Base-by-base conservation (phyloP, 2,113 vertebrate species). In the Alaudala cheleensis region DNA sequence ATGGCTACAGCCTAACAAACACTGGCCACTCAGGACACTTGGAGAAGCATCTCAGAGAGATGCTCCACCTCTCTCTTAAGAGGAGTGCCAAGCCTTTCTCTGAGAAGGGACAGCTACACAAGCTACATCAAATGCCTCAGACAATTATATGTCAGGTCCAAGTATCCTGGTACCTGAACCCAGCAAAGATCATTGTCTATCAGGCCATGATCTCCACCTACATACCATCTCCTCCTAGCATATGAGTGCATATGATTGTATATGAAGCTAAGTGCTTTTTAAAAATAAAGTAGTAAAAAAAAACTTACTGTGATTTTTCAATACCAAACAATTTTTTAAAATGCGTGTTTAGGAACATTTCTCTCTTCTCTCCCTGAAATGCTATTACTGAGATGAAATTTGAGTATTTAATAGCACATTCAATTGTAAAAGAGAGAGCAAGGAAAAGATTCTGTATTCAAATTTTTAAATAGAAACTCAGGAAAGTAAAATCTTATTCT, bases 261-360 rank as follows among this genome's bases (percentile, higher is more conserved):
- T 47, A 53, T 7, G 22, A 10, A 84, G 39, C 37, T 3, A 67
- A 70, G 3, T 28, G 20, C 0, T 64, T 28, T 39, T 12, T 26
- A 33, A 67, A 81, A 91, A 62, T 12, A 22, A 31, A 42, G 12
- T 10, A 87, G 17, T 23, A 10, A 49, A 53, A 86, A 83, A 62
- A 73, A 34, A 9, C 5, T 14, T 44, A 54, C 24, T 39, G 37
- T 45, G 12, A 61, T 79, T 71, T 69, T 49, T 86, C 28, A 66
- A 49, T 37, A 64, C 0, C 12, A 53, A 81, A 66, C 4, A 29
- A 29, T 16, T 84, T 51, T 8, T 2, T 2, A 6, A 81, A 91
- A 66, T 3, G 7, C 0, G 0, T 51, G 20, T 53, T 18, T 66
- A 26, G 33, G 9, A 86, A 57, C 3, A 60, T 49, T 79, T 66